Evolutionary conservation across 2,797 vertebrate genomes (phyloP).

Genomic region (Halcyon leucocephala): DNA sequence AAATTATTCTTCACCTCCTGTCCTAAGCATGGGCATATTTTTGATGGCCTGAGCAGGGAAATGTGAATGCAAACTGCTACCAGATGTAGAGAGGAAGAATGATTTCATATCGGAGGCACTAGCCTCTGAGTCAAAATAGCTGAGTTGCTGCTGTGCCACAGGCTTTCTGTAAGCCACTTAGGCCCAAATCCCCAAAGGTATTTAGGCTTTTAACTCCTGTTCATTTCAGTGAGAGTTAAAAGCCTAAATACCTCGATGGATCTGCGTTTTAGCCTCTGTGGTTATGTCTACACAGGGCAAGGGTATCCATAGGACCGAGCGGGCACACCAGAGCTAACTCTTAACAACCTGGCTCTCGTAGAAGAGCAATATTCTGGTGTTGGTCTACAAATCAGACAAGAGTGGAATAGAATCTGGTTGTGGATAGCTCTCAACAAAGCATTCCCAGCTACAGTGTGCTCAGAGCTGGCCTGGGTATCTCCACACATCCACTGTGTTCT

Average conservation of each 20-base stretch:
- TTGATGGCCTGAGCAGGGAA: slow-evolving; percentile 58
- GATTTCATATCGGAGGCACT: neutral
- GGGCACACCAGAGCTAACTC: neutral
- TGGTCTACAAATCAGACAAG: neutral
- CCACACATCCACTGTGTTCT: neutral
- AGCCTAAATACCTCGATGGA: slow-evolving; percentile 50
- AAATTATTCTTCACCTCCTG: slow-evolving; percentile 72
- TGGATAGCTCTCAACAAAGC: neutral
- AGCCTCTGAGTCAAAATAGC: slow-evolving; percentile 25
- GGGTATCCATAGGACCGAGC: neutral
- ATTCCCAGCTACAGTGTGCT: neutral
- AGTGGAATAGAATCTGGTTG: neutral
- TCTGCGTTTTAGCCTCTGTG: slow-evolving; percentile 26
- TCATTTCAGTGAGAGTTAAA: slow-evolving; percentile 65
- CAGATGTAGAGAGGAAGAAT: slow-evolving; percentile 62
- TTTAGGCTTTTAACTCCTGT: slow-evolving; percentile 72
- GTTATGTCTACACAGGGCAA: slow-evolving; percentile 16
- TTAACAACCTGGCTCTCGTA: neutral
- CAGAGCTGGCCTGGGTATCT: neutral
- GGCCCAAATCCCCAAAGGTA: slow-evolving; percentile 65
- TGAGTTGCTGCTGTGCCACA: slow-evolving; percentile 37
- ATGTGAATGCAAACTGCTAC: slow-evolving; percentile 66
- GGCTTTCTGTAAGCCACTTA: slow-evolving; percentile 71
- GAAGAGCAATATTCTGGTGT: neutral
- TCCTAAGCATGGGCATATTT: slow-evolving; percentile 58